phyloP scores from a whole-genome alignment of 1,140 invertebrate species.

The Pentalonia nigronervosa region DNA sequence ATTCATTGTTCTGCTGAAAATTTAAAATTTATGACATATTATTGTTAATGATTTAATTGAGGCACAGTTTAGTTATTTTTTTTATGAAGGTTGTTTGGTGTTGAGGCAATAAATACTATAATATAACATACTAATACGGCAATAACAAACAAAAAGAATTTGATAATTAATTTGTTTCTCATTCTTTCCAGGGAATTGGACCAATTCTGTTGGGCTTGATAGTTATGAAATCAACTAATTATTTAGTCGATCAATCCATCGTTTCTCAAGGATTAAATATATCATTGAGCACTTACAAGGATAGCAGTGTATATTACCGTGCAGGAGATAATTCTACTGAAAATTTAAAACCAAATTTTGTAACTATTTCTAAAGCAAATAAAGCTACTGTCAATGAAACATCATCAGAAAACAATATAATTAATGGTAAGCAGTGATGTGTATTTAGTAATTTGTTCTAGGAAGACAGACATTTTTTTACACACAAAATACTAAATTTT shows the following conservation, averaged over 20 bases:
- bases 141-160: not conserved
- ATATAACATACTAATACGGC: not conserved
- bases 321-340: not conserved
- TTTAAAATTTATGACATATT: too few relatives aligned
- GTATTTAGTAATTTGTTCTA: too few relatives aligned
- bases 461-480: too few relatives aligned
- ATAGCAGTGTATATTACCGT: conserved; percentile 50
- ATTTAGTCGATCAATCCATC: not conserved
- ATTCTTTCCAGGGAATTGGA: conserved; percentile 30
- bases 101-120: not conserved
- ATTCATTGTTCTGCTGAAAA: too few relatives aligned
- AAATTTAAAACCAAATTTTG: conserved; percentile 33
- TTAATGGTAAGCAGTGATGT: conserved; percentile 14
- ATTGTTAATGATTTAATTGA: not conserved
- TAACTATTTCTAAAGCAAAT: conserved; percentile 17
- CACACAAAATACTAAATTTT: too few relatives aligned
- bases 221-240: not conserved
- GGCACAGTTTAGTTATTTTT: not conserved
- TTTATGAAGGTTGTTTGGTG: not conserved
- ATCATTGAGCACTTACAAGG: conserved; percentile 43
- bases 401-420: conserved; percentile 13
- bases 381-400: conserved; percentile 26
- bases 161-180: not conserved
- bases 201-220: not conserved
- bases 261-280: not conserved